These are phyloP conservation scores for Amiota communis DNA, from an alignment of 2,888 invertebrate genomes.

Conservation along the genomic window DNA sequence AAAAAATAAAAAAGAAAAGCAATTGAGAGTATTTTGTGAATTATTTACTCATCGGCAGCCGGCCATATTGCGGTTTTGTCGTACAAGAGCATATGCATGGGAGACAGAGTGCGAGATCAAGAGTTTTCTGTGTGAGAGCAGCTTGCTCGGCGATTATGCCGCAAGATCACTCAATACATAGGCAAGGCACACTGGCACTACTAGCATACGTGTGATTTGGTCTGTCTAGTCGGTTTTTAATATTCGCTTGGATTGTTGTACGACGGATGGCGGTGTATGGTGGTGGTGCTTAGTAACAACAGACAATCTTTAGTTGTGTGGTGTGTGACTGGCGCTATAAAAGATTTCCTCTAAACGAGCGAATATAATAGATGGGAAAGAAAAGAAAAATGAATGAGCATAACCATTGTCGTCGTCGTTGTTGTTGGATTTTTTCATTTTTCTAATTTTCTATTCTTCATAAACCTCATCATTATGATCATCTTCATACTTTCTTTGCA, in stretches of 20 bases:
- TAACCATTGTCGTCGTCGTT: neutral
- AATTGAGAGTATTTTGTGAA: too few relatives aligned
- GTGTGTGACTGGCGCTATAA: too few relatives aligned
- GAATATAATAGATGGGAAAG: slow-evolving; percentile 36
- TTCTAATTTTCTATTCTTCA: slow-evolving; percentile 39
- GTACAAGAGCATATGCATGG: neutral
- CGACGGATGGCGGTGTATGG: too few relatives aligned
- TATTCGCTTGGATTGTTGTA: slow-evolving; percentile 30
- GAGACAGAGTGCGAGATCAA: neutral
- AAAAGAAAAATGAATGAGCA: slow-evolving; percentile 5
- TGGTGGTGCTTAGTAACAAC: slow-evolving; percentile 56
- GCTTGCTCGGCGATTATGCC: too few relatives aligned
- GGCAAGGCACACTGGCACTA: too few relatives aligned
- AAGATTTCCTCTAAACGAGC: slow-evolving; percentile 14
- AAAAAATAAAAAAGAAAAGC: too few relatives aligned
- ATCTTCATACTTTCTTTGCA: slow-evolving; percentile 51
- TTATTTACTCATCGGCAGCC: neutral
- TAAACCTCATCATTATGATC: too few relatives aligned
- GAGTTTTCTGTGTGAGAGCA: neutral
- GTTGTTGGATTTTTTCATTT: slow-evolving; percentile 33
- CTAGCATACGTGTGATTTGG: neutral
- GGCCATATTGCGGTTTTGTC: slow-evolving; percentile 18
- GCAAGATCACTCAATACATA: too few relatives aligned
- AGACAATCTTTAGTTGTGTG: slow-evolving; percentile 1
- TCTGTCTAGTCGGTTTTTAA: slow-evolving; percentile 17